Evolutionary conservation across 2,113 vertebrate species (phyloP).

Genomic region (Upupa epops): DNA sequence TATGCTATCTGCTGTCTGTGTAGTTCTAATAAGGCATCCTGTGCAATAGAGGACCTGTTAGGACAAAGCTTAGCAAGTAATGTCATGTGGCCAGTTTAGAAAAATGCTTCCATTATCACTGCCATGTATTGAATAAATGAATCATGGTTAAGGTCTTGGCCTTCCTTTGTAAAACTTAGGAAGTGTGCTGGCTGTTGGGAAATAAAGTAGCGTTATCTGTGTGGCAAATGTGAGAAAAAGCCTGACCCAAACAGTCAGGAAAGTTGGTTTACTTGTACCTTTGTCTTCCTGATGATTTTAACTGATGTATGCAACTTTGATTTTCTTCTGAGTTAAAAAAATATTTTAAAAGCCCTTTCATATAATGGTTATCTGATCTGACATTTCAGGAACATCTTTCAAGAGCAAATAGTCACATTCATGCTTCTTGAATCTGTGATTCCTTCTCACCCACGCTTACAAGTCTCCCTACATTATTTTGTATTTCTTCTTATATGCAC

Average conservation of each 20-base stretch:
- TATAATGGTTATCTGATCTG: background rate
- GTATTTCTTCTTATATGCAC: background rate
- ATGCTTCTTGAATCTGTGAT: background rate
- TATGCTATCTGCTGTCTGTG: background rate
- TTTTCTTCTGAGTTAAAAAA: background rate
- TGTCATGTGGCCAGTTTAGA: background rate
- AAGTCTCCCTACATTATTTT: background rate
- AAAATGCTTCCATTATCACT: background rate
- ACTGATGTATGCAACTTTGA: background rate
- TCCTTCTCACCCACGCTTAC: background rate
- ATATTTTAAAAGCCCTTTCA: background rate
- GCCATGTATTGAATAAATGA: background rate
- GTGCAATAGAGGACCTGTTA: background rate
- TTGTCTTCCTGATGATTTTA: background rate
- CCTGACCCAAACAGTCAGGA: background rate
- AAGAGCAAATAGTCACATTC: background rate
- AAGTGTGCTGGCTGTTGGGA: background rate
- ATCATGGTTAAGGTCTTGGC: background rate
- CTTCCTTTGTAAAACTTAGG: background rate
- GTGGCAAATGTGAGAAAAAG: background rate
- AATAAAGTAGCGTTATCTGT: background rate
- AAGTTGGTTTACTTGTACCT: background rate
- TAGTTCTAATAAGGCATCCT: background rate
- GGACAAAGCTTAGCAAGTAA: background rate
- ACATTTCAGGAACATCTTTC: background rate